Conservation (phyloP, 2,113 vertebrate species). For the Atlantisia rogersi region DNA sequence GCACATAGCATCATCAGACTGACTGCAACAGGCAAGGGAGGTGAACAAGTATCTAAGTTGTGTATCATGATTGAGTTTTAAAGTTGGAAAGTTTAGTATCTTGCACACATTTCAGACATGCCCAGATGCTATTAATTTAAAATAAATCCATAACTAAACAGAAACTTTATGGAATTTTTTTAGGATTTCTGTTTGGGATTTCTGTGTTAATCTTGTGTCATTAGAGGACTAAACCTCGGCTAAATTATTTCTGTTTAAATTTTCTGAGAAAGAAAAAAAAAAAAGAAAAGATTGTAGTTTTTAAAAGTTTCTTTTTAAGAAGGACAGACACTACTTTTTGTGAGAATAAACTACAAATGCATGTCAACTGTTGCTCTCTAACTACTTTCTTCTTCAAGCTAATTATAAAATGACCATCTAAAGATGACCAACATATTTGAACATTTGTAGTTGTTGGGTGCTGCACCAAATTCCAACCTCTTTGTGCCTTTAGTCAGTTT, state of each 20-base stretch:
- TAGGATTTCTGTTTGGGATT: background rate
- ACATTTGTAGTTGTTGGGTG: background rate
- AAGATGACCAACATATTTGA: background rate
- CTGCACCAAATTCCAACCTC: background rate
- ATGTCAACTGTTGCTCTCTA: background rate
- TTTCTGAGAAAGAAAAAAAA: background rate
- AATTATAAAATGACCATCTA: background rate
- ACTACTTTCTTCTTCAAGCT: background rate
- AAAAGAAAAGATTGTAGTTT: background rate
- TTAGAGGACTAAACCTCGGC: background rate
- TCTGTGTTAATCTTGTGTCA: background rate
- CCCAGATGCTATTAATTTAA: background rate
- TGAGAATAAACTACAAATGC: background rate
- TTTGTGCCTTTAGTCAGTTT: constrained; percentile 31
- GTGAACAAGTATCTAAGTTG: background rate
- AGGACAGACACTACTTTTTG: background rate
- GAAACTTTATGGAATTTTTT: background rate
- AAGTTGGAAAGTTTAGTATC: background rate
- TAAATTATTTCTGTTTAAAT: background rate
- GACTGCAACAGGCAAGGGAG: background rate
- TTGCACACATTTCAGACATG: background rate
- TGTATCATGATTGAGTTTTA: background rate
- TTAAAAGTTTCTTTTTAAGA: background rate
- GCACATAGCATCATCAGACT: background rate
- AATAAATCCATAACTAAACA: background rate